These are phyloP conservation scores for Aphyosemion australe DNA, from an alignment of 2,113 vertebrate genomes.

Conservation along the genomic window DNA sequence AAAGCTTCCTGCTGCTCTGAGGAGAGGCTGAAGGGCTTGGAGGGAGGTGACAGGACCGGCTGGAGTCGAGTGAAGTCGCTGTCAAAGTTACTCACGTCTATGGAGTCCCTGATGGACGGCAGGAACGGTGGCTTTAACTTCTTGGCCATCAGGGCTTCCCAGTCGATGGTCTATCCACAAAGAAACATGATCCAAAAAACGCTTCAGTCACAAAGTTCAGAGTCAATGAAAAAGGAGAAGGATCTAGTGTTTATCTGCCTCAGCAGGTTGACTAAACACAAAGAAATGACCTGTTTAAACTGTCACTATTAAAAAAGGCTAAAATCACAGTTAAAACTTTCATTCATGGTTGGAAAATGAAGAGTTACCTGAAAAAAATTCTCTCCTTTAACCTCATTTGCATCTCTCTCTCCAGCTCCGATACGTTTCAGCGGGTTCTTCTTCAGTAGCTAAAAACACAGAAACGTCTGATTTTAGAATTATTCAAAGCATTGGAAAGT, in stretches of 20 bases:
- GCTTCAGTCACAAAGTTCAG: not conserved
- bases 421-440: constrained; percentile 90
- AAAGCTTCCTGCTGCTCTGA: constrained; percentile 84
- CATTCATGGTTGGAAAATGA: not conserved
- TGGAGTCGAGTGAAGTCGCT: constrained; percentile 88
- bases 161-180: constrained; percentile 82
- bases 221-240: not conserved
- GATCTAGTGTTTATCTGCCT: not conserved
- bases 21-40: constrained; percentile 73
- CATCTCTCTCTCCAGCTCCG: constrained; percentile 87
- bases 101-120: constrained; percentile 79
- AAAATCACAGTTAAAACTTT: not conserved
- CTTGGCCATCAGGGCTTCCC: constrained; percentile 87
- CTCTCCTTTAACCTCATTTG: constrained; percentile 91
- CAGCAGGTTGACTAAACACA: not conserved
- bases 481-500: no score
- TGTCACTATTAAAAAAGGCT: not conserved
- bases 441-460: constrained; percentile 83
- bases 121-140: constrained; percentile 84
- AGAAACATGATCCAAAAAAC: not conserved
- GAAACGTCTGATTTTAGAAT: not conserved
- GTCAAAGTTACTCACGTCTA: constrained; percentile 89
- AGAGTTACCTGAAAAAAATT: constrained; percentile 87
- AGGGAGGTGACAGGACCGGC: constrained; percentile 84
- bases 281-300: not conserved